Conservation (phyloP, 2,888 invertebrate genomes). For the Drosophila eohydei region DNA sequence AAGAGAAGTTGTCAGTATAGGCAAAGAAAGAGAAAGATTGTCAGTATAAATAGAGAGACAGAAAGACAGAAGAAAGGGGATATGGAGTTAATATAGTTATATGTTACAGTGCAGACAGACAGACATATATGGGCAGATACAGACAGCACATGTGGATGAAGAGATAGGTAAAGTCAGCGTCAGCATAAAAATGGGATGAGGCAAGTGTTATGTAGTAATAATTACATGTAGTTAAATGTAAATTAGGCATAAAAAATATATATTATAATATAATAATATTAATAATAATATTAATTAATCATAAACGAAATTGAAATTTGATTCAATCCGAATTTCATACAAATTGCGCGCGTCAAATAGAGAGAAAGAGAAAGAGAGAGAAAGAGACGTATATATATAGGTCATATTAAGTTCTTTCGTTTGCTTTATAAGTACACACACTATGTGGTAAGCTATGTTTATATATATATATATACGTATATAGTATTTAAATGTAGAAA, state of each 20-base stretch:
- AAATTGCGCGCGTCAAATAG: slow-evolving; percentile 27
- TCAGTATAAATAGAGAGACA: neutral
- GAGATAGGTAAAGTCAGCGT: neutral
- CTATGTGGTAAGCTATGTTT: slow-evolving; percentile 10
- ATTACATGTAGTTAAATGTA: neutral
- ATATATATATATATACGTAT: slow-evolving; percentile 8
- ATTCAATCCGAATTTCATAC: slow-evolving; percentile 31
- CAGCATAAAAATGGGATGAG: neutral
- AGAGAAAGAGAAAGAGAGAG: slow-evolving; percentile 52
- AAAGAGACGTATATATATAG: slow-evolving; percentile 3
- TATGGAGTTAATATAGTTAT: neutral
- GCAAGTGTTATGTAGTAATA: neutral
- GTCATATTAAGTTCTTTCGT: slow-evolving; percentile 22
- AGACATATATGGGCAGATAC: neutral
- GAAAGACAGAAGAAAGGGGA: neutral
- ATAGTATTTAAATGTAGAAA: slow-evolving; percentile 33
- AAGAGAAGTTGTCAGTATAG: neutral
- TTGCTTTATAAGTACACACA: slow-evolving; percentile 21
- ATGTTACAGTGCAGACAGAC: neutral
- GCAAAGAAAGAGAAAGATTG: neutral
- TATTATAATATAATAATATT: neutral
- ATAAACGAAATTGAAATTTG: slow-evolving; percentile 8
- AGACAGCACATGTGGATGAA: neutral
- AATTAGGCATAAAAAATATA: slow-evolving; percentile 8
- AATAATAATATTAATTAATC: neutral